Conservation (phyloP, 2,888 invertebrate species). For the Loripinus fragilis region DNA sequence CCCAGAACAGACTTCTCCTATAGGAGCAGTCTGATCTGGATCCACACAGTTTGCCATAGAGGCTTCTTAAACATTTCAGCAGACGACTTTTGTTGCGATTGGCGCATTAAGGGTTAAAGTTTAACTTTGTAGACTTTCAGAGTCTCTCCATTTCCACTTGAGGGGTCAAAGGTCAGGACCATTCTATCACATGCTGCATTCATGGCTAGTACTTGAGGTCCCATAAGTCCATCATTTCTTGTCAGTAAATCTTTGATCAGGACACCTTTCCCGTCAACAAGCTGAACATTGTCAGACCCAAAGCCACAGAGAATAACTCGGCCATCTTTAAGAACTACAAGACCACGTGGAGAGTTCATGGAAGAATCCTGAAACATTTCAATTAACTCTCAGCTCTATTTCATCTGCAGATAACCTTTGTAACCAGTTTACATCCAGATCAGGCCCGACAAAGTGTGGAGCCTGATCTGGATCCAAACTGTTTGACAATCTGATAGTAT, state of each 20-base stretch:
- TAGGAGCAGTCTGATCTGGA: no score
- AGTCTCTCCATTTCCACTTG: constrained; percentile 62
- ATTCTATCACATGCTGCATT: constrained; percentile 46
- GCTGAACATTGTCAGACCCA: constrained; percentile 64
- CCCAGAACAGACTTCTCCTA: no score
- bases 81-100: no score
- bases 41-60: no score
- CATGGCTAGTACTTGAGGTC: constrained; percentile 61
- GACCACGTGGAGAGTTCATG: constrained; percentile 63
- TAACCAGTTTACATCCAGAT: neutral
- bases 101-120: no score
- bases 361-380: constrained; percentile 48
- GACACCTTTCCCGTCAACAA: constrained; percentile 50
- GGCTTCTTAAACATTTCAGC: no score
- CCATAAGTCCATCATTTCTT: constrained; percentile 58
- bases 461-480: no score
- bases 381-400: no score
- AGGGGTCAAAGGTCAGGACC: constrained; percentile 62
- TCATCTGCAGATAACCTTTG: no score
- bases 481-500: no score
- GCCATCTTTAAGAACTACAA: constrained; percentile 52
- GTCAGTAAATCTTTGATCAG: constrained; percentile 51
- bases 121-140: constrained; percentile 41
- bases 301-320: constrained; percentile 60
- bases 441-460: no score